A percentile compares a stretch with the other conserved stretches of the same genome.
phyloP scores from a whole-genome alignment of 1,140 invertebrate genomes.

The Diabrotica virgifera region DNA sequence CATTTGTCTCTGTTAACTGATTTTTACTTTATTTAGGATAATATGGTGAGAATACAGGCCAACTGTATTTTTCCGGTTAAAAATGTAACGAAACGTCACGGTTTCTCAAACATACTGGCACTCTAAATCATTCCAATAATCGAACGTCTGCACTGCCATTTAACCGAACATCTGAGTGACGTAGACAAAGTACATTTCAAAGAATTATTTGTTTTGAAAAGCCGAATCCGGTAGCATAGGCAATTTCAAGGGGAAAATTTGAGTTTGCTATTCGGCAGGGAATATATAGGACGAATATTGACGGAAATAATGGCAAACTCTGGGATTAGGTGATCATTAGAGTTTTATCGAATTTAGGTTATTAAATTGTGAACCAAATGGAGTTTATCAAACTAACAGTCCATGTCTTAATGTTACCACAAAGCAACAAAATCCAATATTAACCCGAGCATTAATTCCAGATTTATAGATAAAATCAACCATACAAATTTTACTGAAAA shows the following conservation, averaged over 20 bases:
- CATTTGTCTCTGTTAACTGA: not conserved
- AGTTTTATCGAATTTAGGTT: too few species aligned
- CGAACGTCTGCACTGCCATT: conserved; percentile 4
- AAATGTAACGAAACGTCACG: not conserved
- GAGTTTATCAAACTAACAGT: too few species aligned
- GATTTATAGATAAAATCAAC: too few species aligned
- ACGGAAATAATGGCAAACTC: not conserved
- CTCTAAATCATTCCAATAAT: conserved; percentile 8
- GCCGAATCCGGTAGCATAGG: not conserved
- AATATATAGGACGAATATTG: not conserved
- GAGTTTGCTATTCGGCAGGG: not conserved
- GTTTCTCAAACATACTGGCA: not conserved
- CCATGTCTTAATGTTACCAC: too few species aligned
- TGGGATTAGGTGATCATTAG: too few species aligned
- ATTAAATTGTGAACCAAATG: too few species aligned
- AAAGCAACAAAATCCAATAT: too few species aligned
- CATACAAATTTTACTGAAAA: too few species aligned
- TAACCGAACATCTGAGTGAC: not conserved
- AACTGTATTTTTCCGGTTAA: not conserved
- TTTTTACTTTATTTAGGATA: not conserved
- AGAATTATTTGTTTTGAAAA: conserved; percentile 3
- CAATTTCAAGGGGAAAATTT: not conserved
- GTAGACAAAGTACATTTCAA: conserved; percentile 2
- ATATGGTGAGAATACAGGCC: not conserved
- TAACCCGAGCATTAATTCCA: too few species aligned